Evolutionary conservation across 1,140 invertebrate species (phyloP).

Genomic region (Trachelipus rathkii): DNA sequence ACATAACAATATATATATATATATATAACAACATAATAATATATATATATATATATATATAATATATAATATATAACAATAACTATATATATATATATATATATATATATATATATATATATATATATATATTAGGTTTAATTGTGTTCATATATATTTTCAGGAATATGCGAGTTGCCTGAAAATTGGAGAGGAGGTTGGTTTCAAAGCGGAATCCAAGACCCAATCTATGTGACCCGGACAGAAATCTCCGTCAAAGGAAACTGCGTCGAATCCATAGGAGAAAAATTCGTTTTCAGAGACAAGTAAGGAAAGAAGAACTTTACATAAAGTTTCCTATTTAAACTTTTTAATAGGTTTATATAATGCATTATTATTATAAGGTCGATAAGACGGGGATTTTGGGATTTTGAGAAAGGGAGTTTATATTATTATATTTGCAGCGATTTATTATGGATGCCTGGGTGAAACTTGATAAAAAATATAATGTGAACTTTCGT

Average conservation of each 20-base stretch:
- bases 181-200: neutral
- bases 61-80: conserved; percentile 8
- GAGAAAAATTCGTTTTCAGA: neutral
- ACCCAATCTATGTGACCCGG: neutral
- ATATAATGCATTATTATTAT: too few species aligned
- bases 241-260: neutral
- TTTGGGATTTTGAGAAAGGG: too few species aligned
- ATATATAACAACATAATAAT: too few species aligned
- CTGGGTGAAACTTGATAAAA: too few species aligned
- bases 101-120: conserved; percentile 25
- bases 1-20: too few species aligned
- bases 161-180: neutral
- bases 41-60: too few species aligned
- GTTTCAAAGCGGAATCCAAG: neutral
- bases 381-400: too few species aligned
- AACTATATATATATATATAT: conserved; percentile 15
- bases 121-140: conserved; percentile 20
- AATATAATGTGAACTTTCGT: too few species aligned
- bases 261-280: conserved; percentile 1
- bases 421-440: too few species aligned
- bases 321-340: neutral
- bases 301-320: neutral
- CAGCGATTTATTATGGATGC: too few species aligned
- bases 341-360: too few species aligned
- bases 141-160: too few species aligned